Conservation (phyloP, 2,888 invertebrate genomes). For the Yponomeuta evonymella region DNA sequence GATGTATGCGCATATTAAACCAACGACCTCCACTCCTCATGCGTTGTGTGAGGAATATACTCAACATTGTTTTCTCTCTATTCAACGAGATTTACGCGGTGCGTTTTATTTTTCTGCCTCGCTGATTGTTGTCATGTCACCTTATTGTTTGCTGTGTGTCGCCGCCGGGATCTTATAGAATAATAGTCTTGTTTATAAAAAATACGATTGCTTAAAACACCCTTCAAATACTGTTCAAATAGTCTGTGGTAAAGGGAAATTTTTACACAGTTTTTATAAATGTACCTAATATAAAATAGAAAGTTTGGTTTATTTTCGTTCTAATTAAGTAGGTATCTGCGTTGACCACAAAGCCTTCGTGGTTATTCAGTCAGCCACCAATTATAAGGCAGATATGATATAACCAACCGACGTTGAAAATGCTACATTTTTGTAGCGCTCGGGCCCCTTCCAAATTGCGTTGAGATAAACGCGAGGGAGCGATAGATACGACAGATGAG, state of each 20-base stretch:
- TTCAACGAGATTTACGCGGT: not conserved
- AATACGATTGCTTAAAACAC: no score
- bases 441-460: slow-evolving; percentile 34
- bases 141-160: not conserved
- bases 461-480: slow-evolving; percentile 10
- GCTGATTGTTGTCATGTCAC: not conserved
- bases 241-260: no score
- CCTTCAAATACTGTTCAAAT: no score
- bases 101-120: not conserved
- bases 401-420: not conserved
- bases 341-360: not conserved
- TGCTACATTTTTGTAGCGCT: slow-evolving; percentile 36
- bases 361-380: not conserved
- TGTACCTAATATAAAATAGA: not conserved
- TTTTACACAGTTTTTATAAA: no score
- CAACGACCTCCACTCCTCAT: slow-evolving; percentile 7
- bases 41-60: not conserved
- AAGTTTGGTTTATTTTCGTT: not conserved
- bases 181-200: no score
- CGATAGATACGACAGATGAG: slow-evolving; percentile 29
- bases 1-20: slow-evolving; percentile 35
- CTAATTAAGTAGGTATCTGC: not conserved
- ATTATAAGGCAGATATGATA: not conserved
- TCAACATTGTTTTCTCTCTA: not conserved
- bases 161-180: no score